These are phyloP conservation scores for Prionailurus bengalensis DNA, from an alignment of 2,113 vertebrate genomes.

Conservation along the genomic window DNA sequence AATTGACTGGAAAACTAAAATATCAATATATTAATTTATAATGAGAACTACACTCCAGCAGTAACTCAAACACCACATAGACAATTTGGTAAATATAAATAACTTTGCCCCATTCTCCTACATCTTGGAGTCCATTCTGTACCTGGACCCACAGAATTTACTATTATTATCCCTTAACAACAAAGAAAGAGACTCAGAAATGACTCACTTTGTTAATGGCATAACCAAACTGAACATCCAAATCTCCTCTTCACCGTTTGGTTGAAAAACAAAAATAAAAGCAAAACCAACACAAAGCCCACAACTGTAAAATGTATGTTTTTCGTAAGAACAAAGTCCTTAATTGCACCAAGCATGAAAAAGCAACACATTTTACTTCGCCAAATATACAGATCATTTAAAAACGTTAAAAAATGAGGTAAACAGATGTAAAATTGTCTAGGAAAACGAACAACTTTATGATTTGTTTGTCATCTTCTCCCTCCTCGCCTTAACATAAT, in stretches of 20 bases:
- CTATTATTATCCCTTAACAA: background rate
- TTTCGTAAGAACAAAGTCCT: slow-evolving; percentile 44
- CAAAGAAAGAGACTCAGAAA: slow-evolving; percentile 2
- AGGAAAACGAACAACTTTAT: slow-evolving; percentile 70
- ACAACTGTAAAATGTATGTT: background rate
- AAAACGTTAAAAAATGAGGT: slow-evolving; percentile 47
- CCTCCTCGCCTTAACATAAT: slow-evolving; percentile 30
- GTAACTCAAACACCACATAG: background rate
- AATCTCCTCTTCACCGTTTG: background rate
- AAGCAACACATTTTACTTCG: slow-evolving; percentile 64
- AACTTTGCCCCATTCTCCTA: background rate
- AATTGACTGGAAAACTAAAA: slow-evolving; percentile 35
- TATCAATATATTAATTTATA: background rate
- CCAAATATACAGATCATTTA: slow-evolving; percentile 55
- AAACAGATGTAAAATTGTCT: slow-evolving; percentile 70
- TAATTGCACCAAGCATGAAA: slow-evolving; percentile 20
- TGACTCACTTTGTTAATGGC: background rate
- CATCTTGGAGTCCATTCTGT: background rate
- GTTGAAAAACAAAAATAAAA: background rate
- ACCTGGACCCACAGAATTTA: background rate
- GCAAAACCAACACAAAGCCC: no score
- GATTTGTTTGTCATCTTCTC: slow-evolving; percentile 73
- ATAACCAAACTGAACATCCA: background rate
- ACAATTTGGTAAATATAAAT: background rate
- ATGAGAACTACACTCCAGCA: background rate